Evolutionary conservation across 2,888 invertebrate species (phyloP).

Genomic region (Callinectes sapidus): DNA sequence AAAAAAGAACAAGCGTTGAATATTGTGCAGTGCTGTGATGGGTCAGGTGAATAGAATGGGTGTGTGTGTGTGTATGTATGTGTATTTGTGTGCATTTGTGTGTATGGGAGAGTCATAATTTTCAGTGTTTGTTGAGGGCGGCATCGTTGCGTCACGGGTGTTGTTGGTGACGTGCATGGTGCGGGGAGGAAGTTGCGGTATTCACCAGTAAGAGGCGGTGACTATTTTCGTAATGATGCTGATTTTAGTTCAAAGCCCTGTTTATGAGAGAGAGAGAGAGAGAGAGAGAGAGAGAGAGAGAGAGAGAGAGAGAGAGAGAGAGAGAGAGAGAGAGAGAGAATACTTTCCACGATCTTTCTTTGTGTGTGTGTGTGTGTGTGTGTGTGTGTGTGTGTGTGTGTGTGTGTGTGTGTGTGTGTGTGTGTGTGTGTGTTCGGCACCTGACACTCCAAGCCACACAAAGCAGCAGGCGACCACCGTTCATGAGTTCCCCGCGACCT

Average conservation of each 20-base stretch:
- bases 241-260: background rate
- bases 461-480: background rate
- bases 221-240: background rate
- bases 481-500: background rate
- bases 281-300: too few relatives aligned
- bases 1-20: too few relatives aligned
- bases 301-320: too few relatives aligned
- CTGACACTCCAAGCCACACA: background rate
- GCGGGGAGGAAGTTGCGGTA: background rate
- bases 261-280: background rate
- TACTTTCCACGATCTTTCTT: background rate
- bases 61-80: background rate
- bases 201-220: background rate
- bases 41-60: background rate
- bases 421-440: background rate
- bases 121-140: background rate
- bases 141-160: background rate
- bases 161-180: background rate
- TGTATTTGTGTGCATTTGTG: background rate
- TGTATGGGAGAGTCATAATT: background rate
- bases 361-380: background rate
- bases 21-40: too few relatives aligned
- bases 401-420: conserved; percentile 4
- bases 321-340: too few relatives aligned
- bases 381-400: conserved; percentile 3